phyloP scores from a whole-genome alignment of 2,113 vertebrate species.

The Terrapene triunguis region DNA sequence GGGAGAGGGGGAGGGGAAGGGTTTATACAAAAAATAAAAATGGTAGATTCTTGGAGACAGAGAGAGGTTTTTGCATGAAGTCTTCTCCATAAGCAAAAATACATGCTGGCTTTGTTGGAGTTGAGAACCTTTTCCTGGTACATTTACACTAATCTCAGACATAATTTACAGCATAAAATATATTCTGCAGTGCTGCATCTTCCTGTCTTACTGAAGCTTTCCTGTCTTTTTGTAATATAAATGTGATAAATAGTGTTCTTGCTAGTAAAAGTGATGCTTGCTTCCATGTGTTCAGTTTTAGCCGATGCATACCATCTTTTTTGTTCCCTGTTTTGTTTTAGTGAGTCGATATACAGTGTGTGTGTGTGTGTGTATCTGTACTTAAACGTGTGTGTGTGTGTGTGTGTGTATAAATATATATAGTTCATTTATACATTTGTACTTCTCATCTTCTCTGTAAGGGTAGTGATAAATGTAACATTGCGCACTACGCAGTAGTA shows the following conservation, averaged over 20 bases:
- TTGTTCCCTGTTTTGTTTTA: constrained; percentile 68
- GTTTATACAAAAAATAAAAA: constrained; percentile 64
- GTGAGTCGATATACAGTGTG: background rate
- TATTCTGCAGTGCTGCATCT: constrained; percentile 20
- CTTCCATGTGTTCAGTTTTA: constrained; percentile 66
- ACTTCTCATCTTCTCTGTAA: constrained; percentile 66
- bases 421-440: constrained; percentile 69
- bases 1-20: background rate
- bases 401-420: constrained; percentile 67
- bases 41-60: constrained; percentile 39
- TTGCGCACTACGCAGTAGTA: constrained; percentile 56
- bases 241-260: constrained; percentile 61
- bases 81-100: constrained; percentile 12
- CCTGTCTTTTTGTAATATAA: constrained; percentile 27
- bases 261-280: constrained; percentile 47
- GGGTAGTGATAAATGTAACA: constrained; percentile 59
- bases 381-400: constrained; percentile 47
- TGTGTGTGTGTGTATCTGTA: constrained; percentile 25
- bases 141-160: constrained; percentile 51
- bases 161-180: constrained; percentile 51
- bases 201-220: constrained; percentile 24
- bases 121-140: constrained; percentile 62
- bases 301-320: constrained; percentile 31
- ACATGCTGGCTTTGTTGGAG: constrained; percentile 59
- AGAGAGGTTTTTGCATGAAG: constrained; percentile 63